phyloP scores from a whole-genome alignment of 2,888 invertebrate species.

The Acleris holmiana region DNA sequence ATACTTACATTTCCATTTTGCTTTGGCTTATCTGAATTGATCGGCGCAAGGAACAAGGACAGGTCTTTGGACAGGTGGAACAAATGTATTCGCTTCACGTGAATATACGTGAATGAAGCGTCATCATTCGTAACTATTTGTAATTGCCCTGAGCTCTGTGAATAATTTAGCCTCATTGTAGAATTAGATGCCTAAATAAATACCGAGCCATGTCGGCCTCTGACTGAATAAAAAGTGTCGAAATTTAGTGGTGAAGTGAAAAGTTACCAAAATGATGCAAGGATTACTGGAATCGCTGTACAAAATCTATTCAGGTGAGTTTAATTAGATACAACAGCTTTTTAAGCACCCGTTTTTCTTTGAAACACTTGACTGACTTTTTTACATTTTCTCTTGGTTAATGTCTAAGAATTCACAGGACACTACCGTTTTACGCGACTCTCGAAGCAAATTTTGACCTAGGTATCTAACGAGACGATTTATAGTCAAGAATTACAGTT shows the following conservation, averaged over 20 bases:
- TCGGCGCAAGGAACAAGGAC: constrained; percentile 29
- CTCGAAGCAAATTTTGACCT: background rate
- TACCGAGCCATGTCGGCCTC: constrained; percentile 19
- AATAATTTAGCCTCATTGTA: constrained; percentile 36
- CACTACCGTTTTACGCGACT: background rate
- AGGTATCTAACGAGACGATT: constrained; percentile 19
- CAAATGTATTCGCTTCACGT: constrained; percentile 34
- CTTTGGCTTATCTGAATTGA: constrained; percentile 28
- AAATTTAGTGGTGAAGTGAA: constrained; percentile 52
- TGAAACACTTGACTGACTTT: background rate
- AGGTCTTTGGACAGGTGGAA: constrained; percentile 31
- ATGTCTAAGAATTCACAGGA: constrained; percentile 1
- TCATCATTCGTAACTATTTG: constrained; percentile 33
- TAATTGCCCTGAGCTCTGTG: constrained; percentile 31
- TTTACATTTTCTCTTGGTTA: background rate
- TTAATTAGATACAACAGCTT: background rate
- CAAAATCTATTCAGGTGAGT: constrained; percentile 78
- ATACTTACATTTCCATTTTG: constrained; percentile 33
- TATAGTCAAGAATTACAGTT: constrained; percentile 24
- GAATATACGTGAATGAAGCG: constrained; percentile 31
- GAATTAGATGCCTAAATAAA: constrained; percentile 25
- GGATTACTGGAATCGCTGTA: constrained; percentile 77
- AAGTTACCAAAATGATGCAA: constrained; percentile 77
- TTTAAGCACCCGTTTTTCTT: background rate
- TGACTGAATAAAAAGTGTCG: constrained; percentile 41